phyloP scores from a whole-genome alignment of 2,113 vertebrate genomes.

The Vimba vimba region DNA sequence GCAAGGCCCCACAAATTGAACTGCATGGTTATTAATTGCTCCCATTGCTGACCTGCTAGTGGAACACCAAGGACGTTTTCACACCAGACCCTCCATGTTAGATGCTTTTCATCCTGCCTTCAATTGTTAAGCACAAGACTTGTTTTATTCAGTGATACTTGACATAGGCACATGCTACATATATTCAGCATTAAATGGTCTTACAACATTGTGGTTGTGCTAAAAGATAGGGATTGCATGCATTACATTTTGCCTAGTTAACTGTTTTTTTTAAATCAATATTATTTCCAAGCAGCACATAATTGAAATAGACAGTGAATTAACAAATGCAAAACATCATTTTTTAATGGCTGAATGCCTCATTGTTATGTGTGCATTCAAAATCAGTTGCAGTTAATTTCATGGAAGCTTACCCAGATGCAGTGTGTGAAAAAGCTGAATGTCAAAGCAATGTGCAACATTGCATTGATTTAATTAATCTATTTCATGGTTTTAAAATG shows the following conservation, averaged over 20 bases:
- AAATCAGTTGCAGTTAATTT: slow-evolving; percentile 18
- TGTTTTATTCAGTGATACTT: background rate
- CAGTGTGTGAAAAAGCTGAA: background rate
- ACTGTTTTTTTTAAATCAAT: background rate
- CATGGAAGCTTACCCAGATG: background rate
- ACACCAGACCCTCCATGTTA: background rate
- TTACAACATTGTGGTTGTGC: background rate
- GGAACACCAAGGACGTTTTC: slow-evolving; percentile 2
- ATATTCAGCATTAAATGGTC: background rate
- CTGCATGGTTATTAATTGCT: background rate
- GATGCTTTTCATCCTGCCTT: background rate
- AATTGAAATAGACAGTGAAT: background rate
- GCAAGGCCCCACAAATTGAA: background rate
- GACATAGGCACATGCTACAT: background rate
- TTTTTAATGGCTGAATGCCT: slow-evolving; percentile 4
- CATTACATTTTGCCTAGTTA: background rate
- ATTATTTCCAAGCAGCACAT: background rate
- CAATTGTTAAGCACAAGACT: background rate
- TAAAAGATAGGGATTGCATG: background rate
- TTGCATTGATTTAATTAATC: background rate
- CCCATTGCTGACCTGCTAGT: background rate
- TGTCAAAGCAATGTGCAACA: background rate
- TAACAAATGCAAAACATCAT: background rate
- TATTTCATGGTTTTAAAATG: background rate
- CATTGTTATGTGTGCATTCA: slow-evolving; percentile 1